Evolutionary conservation across 2,888 invertebrate genomes (phyloP).

Genomic region (Lepidochitona cinerea): DNA sequence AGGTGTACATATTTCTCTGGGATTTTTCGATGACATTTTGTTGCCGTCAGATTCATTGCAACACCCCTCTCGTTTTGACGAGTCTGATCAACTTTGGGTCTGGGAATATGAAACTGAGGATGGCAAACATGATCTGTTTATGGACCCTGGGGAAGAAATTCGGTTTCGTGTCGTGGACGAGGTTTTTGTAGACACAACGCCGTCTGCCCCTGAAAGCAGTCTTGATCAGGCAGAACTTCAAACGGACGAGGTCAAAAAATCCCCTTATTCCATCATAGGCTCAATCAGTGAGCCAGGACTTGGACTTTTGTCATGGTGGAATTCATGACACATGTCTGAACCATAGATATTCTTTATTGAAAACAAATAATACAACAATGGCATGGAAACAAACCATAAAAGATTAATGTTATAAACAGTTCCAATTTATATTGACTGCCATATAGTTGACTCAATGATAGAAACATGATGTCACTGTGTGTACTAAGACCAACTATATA

Average conservation of each 20-base stretch:
- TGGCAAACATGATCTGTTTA: constrained; percentile 91
- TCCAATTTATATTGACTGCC: too few relatives aligned
- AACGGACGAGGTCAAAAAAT: constrained; percentile 74
- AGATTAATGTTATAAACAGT: too few relatives aligned
- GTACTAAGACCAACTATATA: too few relatives aligned
- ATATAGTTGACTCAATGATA: too few relatives aligned
- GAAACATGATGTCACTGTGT: too few relatives aligned
- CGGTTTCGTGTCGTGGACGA: constrained; percentile 92
- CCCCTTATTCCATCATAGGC: constrained; percentile 79
- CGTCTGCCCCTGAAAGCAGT: constrained; percentile 74
- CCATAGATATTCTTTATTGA: too few relatives aligned
- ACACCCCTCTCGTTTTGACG: constrained; percentile 88
- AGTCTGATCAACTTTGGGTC: constrained; percentile 89
- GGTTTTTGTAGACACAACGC: constrained; percentile 90
- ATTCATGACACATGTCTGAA: not conserved
- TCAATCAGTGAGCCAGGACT: constrained; percentile 23
- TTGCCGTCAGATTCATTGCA: constrained; percentile 93
- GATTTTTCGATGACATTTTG: constrained; percentile 91
- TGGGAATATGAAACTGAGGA: constrained; percentile 92
- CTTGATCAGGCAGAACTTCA: constrained; percentile 74
- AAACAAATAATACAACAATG: too few relatives aligned
- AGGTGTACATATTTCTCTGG: constrained; percentile 87
- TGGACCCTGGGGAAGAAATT: constrained; percentile 84
- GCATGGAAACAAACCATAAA: too few relatives aligned
- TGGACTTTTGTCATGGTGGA: not conserved